Base-by-base conservation (phyloP, 2,113 vertebrate species). In the Odobenus rosmarus region DNA sequence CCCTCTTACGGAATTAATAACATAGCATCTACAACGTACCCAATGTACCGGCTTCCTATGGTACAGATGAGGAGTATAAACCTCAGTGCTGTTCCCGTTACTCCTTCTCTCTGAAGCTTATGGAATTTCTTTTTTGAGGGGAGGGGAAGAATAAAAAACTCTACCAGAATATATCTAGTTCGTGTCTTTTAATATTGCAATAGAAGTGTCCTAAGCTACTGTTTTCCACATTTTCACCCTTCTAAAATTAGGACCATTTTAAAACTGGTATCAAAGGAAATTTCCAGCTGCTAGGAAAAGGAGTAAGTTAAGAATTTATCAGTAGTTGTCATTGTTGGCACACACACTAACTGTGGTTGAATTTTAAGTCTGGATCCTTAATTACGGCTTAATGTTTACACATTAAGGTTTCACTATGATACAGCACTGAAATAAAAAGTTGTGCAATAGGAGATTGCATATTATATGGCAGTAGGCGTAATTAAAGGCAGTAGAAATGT, bases 341-440 rank as follows among this genome's bases (percentile, higher is more conserved):
- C 19, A 86, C 15, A 76, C 9, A 61, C 21, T 79, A 82, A 67
- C 81, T 53, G 64, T 82, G 89, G 83, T 0, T 93, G 91, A 88
- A 93, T 95, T 86, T 92, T 80, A 95, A 90, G 31, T 93, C 33
- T 62, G 57, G 62, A 71, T 85, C 76, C 88, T 94, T 93, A 96
- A 96, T 88, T 92, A 87, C 19, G 51, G 87, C 6, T 90, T 95
- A 62, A 76, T 83, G 92, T 88, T 87, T 77, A 80, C 39, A 92
- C 89, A 93, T 28, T 80, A 89, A 88, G 80, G 83, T 72, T 92
- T 96, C 57, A 77, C 91, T 81, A 81, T 18, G 76, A 92, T 55
- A 31, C 59, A 90, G 55, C 53, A 33, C 51, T 55, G 87, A 97
- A 93, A 95, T 93, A 49, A 93, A 86, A 96, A 67, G 64, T 14